Evolutionary conservation across 2,113 vertebrate species (phyloP), one percentile per base, ranked within the genome.

Genomic region (Pterocles gutturalis): DNA sequence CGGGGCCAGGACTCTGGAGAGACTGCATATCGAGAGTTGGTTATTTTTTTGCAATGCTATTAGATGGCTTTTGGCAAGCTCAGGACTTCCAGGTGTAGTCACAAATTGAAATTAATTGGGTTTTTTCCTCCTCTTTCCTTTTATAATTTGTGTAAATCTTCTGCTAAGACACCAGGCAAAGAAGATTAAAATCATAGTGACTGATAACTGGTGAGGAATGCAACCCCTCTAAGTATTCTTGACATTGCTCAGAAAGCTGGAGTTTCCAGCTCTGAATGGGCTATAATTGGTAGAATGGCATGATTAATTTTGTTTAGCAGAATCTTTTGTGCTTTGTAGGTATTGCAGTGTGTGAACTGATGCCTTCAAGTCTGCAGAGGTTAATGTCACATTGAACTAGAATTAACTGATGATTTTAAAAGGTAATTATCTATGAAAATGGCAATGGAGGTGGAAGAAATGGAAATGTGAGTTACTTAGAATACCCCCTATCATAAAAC

Each of bases 371-470:
- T 57, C 58, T 65, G 54, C 62, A 77, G 71, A 86, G 55, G 28
- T 8, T 84, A 85, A 80, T 86, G 71, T 70, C 71, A 83, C 29
- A 20, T 24, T n/a, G 36, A 57, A 36, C 71, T 46, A 41, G 45
- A 88, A 77, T 80, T 95, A 72, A 45, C 21, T 70, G 71, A 57
- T 80, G 45, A 31, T 65, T 72, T 88, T 72, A 62, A 62, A 91
- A 95, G 36, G 45, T 72, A 82, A 73, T 91, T 89, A 67, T 25
- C 76, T 73, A 69, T 67, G 70, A 36, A 89, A 93, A 92, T 72
- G 9, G 36, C 92, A 88, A 73, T 41, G n/a, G 48, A 95, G 34
- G 61, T 94, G 57, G 66, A 60, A 93, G 70, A 92, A 87, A 72
- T 54, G 17, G n/a, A 91, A 84, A n/a, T 51, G 53, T 60, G 66